Percentiles rank a stretch among this genome's conserved stretches.
Conservation (phyloP, 2,888 invertebrate genomes). For the Masnerella sp. region DNA sequence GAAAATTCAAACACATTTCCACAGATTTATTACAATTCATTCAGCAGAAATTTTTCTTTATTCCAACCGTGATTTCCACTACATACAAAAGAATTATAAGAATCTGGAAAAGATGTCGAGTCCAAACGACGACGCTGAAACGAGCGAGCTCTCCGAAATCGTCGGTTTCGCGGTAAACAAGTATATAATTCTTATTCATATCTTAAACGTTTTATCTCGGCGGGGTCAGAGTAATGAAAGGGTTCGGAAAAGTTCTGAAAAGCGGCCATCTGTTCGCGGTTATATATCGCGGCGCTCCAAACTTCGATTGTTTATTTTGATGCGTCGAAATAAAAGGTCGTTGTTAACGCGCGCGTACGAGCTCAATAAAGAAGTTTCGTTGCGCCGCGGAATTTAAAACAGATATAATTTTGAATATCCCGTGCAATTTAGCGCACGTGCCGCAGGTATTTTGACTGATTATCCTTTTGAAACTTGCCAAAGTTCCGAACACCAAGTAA, state of each 20-base stretch:
- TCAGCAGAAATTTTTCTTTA: no score
- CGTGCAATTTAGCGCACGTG: conserved; percentile 32
- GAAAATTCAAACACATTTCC: no score
- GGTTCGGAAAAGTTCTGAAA: conserved; percentile 34
- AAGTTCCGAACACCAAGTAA: conserved; percentile 35
- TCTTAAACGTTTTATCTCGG: conserved; percentile 53
- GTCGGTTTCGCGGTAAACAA: conserved; percentile 63
- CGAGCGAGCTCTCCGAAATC: conserved; percentile 33
- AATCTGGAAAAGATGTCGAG: conserved; percentile 20
- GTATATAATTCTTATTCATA: conserved; percentile 63
- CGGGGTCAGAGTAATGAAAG: conserved; percentile 34
- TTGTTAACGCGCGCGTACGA: conserved; percentile 1
- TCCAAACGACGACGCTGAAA: conserved; percentile 47
- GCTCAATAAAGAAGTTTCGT: conserved; percentile 10
- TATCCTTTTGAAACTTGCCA: conserved; percentile 41
- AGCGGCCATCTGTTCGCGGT: conserved; percentile 23
- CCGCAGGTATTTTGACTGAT: conserved; percentile 35
- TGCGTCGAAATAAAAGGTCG: conserved; percentile 6
- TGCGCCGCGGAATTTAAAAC: conserved; percentile 14
- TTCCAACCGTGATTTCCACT: no score
- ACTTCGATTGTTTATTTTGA: conserved; percentile 24
- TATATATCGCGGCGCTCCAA: conserved; percentile 13
- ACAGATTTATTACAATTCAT: no score
- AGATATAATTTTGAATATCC: conserved; percentile 21
- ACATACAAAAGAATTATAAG: conserved; percentile 1